A percentile compares a stretch with the other conserved stretches of the same genome.
Conservation (phyloP, 1,140 invertebrate genomes). For the Solenopsis fugax region DNA sequence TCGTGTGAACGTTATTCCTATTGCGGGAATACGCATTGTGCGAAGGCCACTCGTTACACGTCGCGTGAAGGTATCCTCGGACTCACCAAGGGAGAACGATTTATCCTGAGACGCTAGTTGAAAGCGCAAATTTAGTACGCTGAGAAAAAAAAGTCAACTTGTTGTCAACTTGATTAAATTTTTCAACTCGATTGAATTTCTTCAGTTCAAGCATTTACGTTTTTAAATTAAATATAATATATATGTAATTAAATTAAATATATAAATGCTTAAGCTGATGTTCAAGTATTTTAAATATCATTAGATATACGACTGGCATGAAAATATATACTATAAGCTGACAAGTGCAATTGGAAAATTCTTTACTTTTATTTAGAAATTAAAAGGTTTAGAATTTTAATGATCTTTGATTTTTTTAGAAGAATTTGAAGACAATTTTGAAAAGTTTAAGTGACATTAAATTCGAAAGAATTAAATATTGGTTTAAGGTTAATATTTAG, state of each 20-base stretch:
- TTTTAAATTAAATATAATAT: too few species aligned
- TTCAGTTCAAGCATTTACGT: too few species aligned
- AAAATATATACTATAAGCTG: not conserved
- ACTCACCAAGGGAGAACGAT: conserved; percentile 1
- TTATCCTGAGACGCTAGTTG: not conserved
- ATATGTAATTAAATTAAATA: too few species aligned
- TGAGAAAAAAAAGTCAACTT: too few species aligned
- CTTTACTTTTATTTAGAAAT: not conserved
- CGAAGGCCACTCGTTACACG: conserved; percentile 48
- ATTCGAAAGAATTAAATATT: not conserved
- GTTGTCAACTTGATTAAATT: too few species aligned
- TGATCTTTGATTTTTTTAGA: not conserved
- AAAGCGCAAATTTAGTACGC: not conserved
- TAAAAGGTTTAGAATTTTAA: not conserved
- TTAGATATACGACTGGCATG: not conserved
- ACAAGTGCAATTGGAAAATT: not conserved
- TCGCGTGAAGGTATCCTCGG: conserved; percentile 27
- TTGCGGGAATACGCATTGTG: conserved; percentile 43
- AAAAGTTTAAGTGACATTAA: not conserved
- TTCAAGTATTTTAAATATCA: not conserved
- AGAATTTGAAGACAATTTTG: not conserved
- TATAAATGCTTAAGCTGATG: too few species aligned
- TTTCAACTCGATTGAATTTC: too few species aligned
- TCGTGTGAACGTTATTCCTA: conserved; percentile 63
- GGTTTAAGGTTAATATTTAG: too few species aligned